Evolutionary conservation across 2,113 vertebrate species (phyloP).

Genomic region (Psilopsiagon aymara): DNA sequence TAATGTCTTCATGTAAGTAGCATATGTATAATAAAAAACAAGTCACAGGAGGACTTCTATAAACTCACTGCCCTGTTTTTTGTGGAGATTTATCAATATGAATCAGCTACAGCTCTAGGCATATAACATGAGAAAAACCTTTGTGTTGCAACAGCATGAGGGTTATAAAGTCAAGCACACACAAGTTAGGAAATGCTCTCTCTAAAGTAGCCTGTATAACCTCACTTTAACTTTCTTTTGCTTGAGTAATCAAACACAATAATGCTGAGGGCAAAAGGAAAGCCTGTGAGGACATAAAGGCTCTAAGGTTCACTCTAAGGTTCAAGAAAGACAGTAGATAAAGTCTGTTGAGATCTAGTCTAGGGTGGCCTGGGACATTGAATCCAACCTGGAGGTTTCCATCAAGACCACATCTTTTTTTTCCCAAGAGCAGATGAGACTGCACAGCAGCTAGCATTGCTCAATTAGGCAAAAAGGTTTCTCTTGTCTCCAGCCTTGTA

Average conservation of each 20-base stretch:
- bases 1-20: not conserved
- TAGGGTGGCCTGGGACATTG: not conserved
- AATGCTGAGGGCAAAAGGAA: not conserved
- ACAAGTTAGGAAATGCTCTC: not conserved
- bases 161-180: conserved; percentile 35
- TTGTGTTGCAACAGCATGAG: not conserved
- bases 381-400: not conserved
- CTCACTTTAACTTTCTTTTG: not conserved
- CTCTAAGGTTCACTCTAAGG: not conserved
- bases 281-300: not conserved
- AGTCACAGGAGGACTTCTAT: not conserved
- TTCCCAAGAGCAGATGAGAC: not conserved
- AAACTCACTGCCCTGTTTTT: not conserved
- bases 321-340: not conserved
- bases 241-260: not conserved
- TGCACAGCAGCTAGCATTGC: not conserved
- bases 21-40: not conserved
- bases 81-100: not conserved
- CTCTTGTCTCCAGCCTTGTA: not conserved
- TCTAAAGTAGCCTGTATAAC: not conserved
- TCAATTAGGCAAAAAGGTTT: not conserved
- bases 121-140: not conserved
- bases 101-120: not conserved
- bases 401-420: not conserved
- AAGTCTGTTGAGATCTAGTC: not conserved